Evolutionary conservation across 2,113 vertebrate species (phyloP).

Genomic region (Syngnathus scovelli): DNA sequence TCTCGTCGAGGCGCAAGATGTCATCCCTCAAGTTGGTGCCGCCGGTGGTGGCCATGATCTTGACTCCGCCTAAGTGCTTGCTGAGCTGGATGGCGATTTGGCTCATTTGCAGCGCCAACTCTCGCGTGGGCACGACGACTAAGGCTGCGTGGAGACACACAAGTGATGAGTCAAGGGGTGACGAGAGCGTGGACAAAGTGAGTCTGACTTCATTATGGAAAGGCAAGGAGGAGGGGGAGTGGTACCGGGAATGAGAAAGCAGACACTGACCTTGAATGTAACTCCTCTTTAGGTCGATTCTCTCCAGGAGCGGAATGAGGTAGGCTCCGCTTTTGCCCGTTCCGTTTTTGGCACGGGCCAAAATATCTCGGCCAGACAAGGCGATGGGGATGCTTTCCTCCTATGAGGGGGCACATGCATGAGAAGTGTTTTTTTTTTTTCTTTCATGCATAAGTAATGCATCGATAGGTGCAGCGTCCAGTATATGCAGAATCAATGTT

Average conservation of each 20-base stretch:
- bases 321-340: slow-evolving; percentile 78
- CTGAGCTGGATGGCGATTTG: slow-evolving; percentile 77
- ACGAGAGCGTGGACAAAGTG: slow-evolving; percentile 11
- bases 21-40: slow-evolving; percentile 76
- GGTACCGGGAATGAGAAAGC: background rate
- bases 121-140: slow-evolving; percentile 75
- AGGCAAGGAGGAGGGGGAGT: background rate
- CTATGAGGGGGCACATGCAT: slow-evolving; percentile 36
- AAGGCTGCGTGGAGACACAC: slow-evolving; percentile 54
- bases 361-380: slow-evolving; percentile 73
- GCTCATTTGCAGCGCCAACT: slow-evolving; percentile 75
- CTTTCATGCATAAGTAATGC: too few species aligned
- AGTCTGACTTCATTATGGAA: background rate
- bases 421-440: too few species aligned
- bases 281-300: slow-evolving; percentile 76
- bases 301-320: slow-evolving; percentile 76
- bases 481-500: too few species aligned
- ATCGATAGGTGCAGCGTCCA: too few species aligned
- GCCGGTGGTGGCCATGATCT: slow-evolving; percentile 77
- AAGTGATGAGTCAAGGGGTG: slow-evolving; percentile 8
- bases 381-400: slow-evolving; percentile 79
- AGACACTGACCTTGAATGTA: slow-evolving; percentile 69
- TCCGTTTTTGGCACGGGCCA: slow-evolving; percentile 75
- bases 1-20: slow-evolving; percentile 77
- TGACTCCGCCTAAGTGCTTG: slow-evolving; percentile 74